Evolutionary conservation across 2,888 invertebrate species (phyloP).

Genomic region (Rhodophaea formosa): DNA sequence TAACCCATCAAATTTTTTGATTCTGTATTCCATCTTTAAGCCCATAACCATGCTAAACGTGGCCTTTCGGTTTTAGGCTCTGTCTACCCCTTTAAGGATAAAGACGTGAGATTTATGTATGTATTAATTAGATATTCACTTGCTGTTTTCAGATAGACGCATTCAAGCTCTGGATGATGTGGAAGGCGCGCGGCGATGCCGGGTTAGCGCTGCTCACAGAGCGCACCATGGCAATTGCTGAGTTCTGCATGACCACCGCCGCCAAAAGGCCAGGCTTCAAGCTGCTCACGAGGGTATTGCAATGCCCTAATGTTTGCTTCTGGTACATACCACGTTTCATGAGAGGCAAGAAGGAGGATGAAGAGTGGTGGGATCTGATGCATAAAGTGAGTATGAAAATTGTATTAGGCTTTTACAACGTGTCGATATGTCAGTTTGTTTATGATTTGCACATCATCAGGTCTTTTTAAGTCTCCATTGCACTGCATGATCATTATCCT

Average conservation of each 20-base stretch:
- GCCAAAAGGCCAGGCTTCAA: constrained; percentile 80
- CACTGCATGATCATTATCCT: no score
- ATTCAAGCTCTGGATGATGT: constrained; percentile 96
- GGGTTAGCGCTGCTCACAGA: constrained; percentile 83
- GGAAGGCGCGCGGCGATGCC: constrained; percentile 88
- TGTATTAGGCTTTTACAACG: no score
- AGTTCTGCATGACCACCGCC: constrained; percentile 79
- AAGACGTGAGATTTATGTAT: no score
- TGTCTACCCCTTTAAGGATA: no score
- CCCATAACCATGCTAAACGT: no score
- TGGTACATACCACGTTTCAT: constrained; percentile 89
- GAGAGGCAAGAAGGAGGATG: constrained; percentile 60
- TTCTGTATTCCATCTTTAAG: no score
- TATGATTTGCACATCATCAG: no score
- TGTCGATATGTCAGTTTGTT: no score
- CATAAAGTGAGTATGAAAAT: constrained; percentile 75
- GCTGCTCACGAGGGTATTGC: constrained; percentile 78
- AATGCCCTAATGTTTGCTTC: constrained; percentile 94
- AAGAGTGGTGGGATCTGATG: constrained; percentile 76
- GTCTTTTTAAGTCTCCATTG: no score
- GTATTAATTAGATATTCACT: background rate
- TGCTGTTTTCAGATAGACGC: constrained; percentile 85
- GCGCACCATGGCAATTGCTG: constrained; percentile 82
- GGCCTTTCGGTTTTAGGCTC: no score
- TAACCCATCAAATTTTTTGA: no score